Conservation (phyloP, 1,140 invertebrate genomes). For the Pseudomyrmex gracilis region DNA sequence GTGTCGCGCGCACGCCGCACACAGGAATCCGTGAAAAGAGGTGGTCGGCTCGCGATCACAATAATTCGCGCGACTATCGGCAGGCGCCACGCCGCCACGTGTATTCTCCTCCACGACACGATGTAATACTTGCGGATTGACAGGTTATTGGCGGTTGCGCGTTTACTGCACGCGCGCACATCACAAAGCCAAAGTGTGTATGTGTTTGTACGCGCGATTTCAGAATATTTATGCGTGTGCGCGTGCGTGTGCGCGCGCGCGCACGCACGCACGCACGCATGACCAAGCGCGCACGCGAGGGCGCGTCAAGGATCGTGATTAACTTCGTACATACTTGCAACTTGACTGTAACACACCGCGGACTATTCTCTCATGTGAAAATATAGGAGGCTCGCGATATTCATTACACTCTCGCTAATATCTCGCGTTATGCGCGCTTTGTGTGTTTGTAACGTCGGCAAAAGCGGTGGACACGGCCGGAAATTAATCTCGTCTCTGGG, state of each 20-base stretch:
- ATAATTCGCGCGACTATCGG: conserved; percentile 29
- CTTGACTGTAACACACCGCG: conserved; percentile 9
- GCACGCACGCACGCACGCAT: conserved; percentile 33
- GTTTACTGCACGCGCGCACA: conserved; percentile 37
- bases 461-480: conserved; percentile 26
- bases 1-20: neutral
- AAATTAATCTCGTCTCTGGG: conserved; percentile 40
- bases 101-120: conserved; percentile 37
- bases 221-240: neutral
- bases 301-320: conserved; percentile 58
- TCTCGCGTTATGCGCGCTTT: neutral
- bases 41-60: neutral
- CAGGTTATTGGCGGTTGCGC: conserved; percentile 60
- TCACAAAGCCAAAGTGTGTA: no score
- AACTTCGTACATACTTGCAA: conserved; percentile 44
- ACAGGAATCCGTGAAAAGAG: neutral
- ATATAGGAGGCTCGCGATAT: no score
- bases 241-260: conserved; percentile 31
- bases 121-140: conserved; percentile 54
- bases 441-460: neutral
- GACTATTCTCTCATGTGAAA: conserved; percentile 24
- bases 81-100: conserved; percentile 26
- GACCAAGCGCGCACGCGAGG: conserved; percentile 50
- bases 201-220: no score
- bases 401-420: neutral